Conservation (phyloP, 2,888 invertebrate species). For the Agrochola lota region DNA sequence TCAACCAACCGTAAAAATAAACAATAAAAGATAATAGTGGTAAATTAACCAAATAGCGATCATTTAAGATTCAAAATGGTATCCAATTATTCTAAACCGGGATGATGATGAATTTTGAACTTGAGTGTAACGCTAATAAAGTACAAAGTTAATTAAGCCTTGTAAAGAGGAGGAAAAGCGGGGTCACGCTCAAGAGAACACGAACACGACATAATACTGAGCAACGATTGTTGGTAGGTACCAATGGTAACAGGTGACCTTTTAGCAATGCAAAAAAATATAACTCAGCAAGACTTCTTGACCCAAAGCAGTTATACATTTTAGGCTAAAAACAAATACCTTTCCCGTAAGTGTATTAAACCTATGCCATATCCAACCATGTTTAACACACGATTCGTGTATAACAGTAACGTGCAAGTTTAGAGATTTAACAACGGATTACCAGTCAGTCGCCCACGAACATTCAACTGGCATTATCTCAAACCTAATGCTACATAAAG, state of each 20-base stretch:
- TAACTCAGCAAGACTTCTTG: conserved; percentile 23
- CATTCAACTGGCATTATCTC: conserved; percentile 29
- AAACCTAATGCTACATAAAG: conserved; percentile 14
- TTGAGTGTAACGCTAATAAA: conserved; percentile 42
- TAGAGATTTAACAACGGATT: conserved; percentile 56
- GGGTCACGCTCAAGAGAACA: conserved; percentile 81
- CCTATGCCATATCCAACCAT: conserved; percentile 29
- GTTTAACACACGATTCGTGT: conserved; percentile 13
- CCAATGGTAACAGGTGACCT: conserved; percentile 36
- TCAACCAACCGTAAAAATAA: conserved; percentile 8
- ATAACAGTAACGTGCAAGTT: conserved; percentile 34
- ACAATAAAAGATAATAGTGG: conserved; percentile 36
- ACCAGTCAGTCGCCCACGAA: conserved; percentile 44
- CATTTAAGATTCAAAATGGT: conserved; percentile 30
- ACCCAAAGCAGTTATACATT: not conserved
- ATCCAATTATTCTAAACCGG: conserved; percentile 20
- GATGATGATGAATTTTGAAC: conserved; percentile 48
- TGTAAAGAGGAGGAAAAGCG: conserved; percentile 66
- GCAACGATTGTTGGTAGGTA: conserved; percentile 56
- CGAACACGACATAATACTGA: conserved; percentile 71
- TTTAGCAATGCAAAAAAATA: conserved; percentile 14
- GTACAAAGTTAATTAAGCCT: conserved; percentile 43
- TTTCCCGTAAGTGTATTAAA: not conserved
- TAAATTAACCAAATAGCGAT: conserved; percentile 23
- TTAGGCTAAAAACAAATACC: not conserved